Percentiles rank a stretch among this genome's conserved stretches.
Evolutionary conservation across 2,888 invertebrate species (phyloP).

Genomic region (Physocephala rufipes): DNA sequence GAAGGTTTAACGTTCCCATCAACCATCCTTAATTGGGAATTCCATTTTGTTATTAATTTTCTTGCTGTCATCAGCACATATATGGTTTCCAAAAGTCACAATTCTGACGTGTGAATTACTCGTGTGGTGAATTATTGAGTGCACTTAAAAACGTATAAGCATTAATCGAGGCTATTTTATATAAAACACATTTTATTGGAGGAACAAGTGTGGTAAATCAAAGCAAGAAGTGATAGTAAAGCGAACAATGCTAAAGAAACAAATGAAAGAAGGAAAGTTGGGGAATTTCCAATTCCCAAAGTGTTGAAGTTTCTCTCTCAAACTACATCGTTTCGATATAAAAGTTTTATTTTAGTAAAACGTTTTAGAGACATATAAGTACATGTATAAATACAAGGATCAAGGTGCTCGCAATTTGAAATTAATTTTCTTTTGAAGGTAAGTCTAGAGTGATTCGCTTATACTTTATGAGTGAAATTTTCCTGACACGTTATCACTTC

Average conservation of each 20-base stretch:
- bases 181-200: constrained; percentile 11
- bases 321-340: background rate
- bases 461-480: too few species aligned
- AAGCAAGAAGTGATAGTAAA: constrained; percentile 16
- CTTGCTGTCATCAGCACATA: constrained; percentile 26
- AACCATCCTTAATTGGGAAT: constrained; percentile 5
- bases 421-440: constrained; percentile 13
- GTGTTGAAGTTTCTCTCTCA: constrained; percentile 25
- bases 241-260: background rate
- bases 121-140: constrained; percentile 22
- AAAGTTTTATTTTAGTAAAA: background rate
- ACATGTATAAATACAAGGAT: constrained; percentile 7
- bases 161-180: constrained; percentile 18
- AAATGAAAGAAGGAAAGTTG: background rate
- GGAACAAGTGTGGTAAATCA: background rate
- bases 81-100: constrained; percentile 25
- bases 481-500: too few species aligned
- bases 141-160: constrained; percentile 18
- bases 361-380: background rate
- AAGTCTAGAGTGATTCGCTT: background rate
- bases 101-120: constrained; percentile 9
- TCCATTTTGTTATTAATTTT: background rate
- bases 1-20: constrained; percentile 23
- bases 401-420: constrained; percentile 10
- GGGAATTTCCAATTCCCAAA: constrained; percentile 11